Base-by-base conservation (phyloP, 2,113 vertebrate species). In the Thunnus thynnus region DNA sequence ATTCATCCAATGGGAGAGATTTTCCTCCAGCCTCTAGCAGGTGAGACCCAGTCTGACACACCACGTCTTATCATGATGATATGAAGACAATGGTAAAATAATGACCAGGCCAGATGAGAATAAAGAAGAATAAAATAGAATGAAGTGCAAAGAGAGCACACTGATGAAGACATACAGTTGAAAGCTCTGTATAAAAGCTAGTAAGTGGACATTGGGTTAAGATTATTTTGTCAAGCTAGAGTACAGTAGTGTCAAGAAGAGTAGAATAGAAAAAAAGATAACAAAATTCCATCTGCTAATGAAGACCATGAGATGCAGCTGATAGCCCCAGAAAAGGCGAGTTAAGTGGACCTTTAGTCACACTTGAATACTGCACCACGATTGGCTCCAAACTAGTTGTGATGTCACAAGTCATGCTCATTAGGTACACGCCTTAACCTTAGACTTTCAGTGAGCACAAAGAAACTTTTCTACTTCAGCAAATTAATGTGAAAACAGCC, bases 21-120 rank as follows among this genome's bases (percentile, higher is more conserved):
- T 82, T 99, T 96, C 90, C 91, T 98, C 55, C 96, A 96, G 78
- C 97, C 97, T 56, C 90, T 99, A 68, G 96, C 97, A 95, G 97
- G 97, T 97, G 89, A 85, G 79, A 10, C 75, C 81, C 25, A 22
- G 10, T 7, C 18, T 44, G 54, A 48, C 22, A 10, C 51, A 36
- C 4, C 13, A 18, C 62, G 36, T 52, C 13, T 47, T 16, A 16
- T 16, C 12, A 63, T 32, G 2, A 47, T 65, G 5, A 60, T 20
- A n/a, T 4, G 2, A 22, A 22, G 25, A 25, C 17, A 32, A 6
- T 13, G 18, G 25, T 48, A 16, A 10, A 13, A 22, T 22, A 22
- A 22, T 22, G n/a, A 17, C 25, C 27, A n/a, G 25, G 32, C 50
- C 6, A 16, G 17, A 3, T 32, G 65, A 67, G 8, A 67, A 2